Evolutionary conservation across 23 tunicate genomes (phyloP), one percentile per base, ranked within the genome.

Genomic region (Aplidium turbinatum): DNA sequence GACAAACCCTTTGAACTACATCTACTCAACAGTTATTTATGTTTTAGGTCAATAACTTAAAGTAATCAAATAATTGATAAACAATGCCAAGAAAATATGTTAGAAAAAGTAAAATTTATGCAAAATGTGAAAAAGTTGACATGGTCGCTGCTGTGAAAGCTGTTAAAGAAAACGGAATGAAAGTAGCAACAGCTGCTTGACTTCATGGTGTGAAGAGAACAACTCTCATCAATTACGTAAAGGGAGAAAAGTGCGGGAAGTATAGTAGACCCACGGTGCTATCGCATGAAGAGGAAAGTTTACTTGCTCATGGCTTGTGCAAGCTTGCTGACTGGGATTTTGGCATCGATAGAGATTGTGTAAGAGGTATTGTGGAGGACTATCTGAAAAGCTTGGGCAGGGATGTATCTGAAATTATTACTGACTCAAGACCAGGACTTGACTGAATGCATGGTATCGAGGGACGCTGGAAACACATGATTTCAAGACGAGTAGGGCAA

Each of bases 181-280:
- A 54, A 54, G 22, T 54, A 54, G 60, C 60, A 54, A 54, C 60
- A 54, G 60, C 60, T 54, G 60, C 60, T 54, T 25, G 22, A 54
- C 60, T 54, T 54, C 22, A 54, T n/a, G 21, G 22, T 54, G 60
- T 54, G 60, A 54, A 54, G 6, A 54, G 60, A 54, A 54, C 22
- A 54, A 54, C 60, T 54, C n/a, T 54, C 60, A 54, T 54, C n/a
- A 54, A 54, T n/a, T n/a, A 11, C 22, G 60, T n/a, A 5, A 54
- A 54, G 60, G 60, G 60, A 54, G 22, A 54, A 54, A 54, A n/a
- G 60, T 54, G n/a, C 6, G 22, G 22, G n/a, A n/a, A n/a, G n/a
- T n/a, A n/a, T n/a, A n/a, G n/a, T n/a, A n/a, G n/a, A n/a, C n/a
- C n/a, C n/a, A n/a, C n/a, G n/a, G n/a, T n/a, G n/a, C n/a, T n/a